Percentiles rank a stretch among this genome's conserved stretches.
Conservation (phyloP, 2,888 invertebrate species). For the Bunonema sp. region DNA sequence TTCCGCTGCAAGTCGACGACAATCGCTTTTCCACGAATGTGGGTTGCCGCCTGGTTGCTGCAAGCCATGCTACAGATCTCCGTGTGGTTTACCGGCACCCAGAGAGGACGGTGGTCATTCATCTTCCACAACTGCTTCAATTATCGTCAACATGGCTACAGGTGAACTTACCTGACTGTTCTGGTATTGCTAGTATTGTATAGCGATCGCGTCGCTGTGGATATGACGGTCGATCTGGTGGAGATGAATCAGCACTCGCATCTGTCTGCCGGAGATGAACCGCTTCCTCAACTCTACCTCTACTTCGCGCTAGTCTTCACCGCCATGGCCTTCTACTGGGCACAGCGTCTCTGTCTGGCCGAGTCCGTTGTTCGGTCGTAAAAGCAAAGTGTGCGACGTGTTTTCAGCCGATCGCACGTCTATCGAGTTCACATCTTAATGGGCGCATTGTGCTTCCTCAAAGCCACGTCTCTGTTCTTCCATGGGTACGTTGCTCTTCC, state of each 20-base stretch:
- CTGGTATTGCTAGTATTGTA: not conserved
- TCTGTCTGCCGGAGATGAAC: conserved; percentile 65
- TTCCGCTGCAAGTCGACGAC: conserved; percentile 11
- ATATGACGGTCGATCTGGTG: conserved; percentile 58
- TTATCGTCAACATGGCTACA: conserved; percentile 37
- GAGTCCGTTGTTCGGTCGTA: conserved; percentile 31
- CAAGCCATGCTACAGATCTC: conserved; percentile 23
- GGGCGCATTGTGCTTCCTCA: conserved; percentile 78
- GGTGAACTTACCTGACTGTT: conserved; percentile 6
- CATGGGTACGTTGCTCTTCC: not conserved
- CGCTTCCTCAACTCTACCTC: conserved; percentile 75
- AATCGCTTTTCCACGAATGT: conserved; percentile 12
- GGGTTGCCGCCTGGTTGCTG: not conserved
- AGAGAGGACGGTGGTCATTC: conserved; percentile 76
- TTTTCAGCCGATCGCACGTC: conserved; percentile 49
- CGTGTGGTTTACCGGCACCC: conserved; percentile 25
- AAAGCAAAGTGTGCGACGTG: not conserved
- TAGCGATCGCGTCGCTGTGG: conserved; percentile 37
- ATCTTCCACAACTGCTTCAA: conserved; percentile 80
- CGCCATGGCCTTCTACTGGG: conserved; percentile 77
- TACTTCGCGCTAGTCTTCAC: conserved; percentile 78
- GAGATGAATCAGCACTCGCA: conserved; percentile 59
- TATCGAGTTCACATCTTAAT: conserved; percentile 91
- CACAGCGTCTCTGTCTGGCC: conserved; percentile 63
- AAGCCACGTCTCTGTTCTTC: conserved; percentile 44